Conservation (phyloP, 1,140 invertebrate genomes). For the Hylaeus volcanicus region DNA sequence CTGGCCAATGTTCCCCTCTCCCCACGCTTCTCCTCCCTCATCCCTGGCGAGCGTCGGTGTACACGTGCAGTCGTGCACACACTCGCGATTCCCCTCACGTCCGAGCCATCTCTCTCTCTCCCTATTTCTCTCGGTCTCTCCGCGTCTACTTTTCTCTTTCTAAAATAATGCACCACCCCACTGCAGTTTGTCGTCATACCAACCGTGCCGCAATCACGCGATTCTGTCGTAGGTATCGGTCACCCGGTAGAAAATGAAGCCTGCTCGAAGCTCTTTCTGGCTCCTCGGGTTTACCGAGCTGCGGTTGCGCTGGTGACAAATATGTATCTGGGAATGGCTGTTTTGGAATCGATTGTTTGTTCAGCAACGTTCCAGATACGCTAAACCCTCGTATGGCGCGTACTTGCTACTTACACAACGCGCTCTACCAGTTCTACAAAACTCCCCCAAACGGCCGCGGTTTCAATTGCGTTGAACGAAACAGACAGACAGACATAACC, state of each 20-base stretch:
- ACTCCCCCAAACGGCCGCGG: too few relatives aligned
- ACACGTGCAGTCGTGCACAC: neutral
- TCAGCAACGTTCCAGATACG: too few relatives aligned
- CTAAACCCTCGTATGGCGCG: too few relatives aligned
- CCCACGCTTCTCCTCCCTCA: conserved; percentile 3
- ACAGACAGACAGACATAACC: too few relatives aligned
- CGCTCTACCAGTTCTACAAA: too few relatives aligned
- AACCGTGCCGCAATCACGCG: conserved; percentile 54
- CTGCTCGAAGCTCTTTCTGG: conserved; percentile 32
- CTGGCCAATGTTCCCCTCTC: conserved; percentile 58
- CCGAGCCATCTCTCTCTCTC: conserved; percentile 11
- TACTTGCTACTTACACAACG: too few relatives aligned
- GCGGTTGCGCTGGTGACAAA: neutral
- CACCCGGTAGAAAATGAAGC: conserved; percentile 29
- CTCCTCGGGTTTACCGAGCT: neutral
- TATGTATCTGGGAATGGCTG: neutral
- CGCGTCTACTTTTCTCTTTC: conserved; percentile 21
- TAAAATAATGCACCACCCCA: conserved; percentile 57
- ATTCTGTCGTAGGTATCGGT: conserved; percentile 54
- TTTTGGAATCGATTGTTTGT: neutral
- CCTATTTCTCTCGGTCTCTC: conserved; percentile 10
- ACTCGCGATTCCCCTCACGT: conserved; percentile 47
- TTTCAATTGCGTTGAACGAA: too few relatives aligned
- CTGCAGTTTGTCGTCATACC: conserved; percentile 61
- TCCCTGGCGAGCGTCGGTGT: neutral